Conservation (phyloP, 2,113 vertebrate genomes). For the Perognathus longimembris region DNA sequence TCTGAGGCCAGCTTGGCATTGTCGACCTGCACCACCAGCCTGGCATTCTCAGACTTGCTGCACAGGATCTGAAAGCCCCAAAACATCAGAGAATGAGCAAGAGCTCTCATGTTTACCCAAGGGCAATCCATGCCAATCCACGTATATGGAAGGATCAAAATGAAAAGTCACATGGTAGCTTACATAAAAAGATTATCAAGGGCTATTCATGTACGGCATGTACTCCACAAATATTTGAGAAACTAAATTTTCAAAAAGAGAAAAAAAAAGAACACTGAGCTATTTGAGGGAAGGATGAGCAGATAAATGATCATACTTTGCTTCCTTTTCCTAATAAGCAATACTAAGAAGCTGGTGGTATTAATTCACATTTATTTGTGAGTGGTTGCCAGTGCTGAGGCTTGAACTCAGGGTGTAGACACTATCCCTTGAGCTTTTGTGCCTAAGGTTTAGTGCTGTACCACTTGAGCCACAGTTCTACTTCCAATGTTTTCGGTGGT, state of each 20-base stretch:
- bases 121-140: background rate
- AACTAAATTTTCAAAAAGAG: constrained; percentile 1
- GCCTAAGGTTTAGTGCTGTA: too few relatives aligned
- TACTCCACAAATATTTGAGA: background rate
- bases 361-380: background rate
- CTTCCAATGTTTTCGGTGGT: too few relatives aligned
- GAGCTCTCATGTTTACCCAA: background rate
- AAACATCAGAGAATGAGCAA: constrained; percentile 23
- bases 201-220: background rate
- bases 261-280: background rate
- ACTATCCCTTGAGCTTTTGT: too few relatives aligned
- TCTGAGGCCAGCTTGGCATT: constrained; percentile 89
- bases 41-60: constrained; percentile 86
- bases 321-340: background rate
- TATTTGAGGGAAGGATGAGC: background rate
- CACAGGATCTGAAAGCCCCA: constrained; percentile 86
- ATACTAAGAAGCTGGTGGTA: background rate
- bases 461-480: too few relatives aligned
- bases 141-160: background rate
- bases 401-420: too few relatives aligned
- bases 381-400: too few relatives aligned
- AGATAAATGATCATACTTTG: background rate
- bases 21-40: constrained; percentile 88
- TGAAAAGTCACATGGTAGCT: background rate
- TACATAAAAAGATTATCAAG: background rate